A percentile compares a stretch with the other conserved stretches of the same genome.
Conservation (phyloP, 1,140 invertebrate species). For the Temnothorax longispinosus region DNA sequence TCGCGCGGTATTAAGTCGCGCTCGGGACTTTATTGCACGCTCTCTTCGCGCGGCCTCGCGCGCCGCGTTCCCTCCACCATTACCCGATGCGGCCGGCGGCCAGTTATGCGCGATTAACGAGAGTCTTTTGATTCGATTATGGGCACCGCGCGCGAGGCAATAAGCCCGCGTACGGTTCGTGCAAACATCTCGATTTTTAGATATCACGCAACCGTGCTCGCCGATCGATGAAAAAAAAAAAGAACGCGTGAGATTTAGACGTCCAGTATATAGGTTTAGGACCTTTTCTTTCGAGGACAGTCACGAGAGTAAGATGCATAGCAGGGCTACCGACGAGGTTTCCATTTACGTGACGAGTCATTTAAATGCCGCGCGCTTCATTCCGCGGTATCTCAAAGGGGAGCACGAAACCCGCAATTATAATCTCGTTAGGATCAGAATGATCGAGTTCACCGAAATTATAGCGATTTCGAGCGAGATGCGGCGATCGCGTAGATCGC, state of each 20-base stretch:
- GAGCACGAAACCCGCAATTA: background rate
- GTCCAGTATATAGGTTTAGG: background rate
- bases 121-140: conserved; percentile 57
- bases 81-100: conserved; percentile 31
- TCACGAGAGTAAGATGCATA: background rate
- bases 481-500: background rate
- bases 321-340: background rate
- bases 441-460: background rate
- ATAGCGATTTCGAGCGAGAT: background rate
- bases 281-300: background rate
- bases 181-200: conserved; percentile 17
- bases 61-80: conserved; percentile 41
- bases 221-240: background rate
- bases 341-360: background rate
- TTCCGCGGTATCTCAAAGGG: background rate
- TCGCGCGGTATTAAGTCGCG: conserved; percentile 74
- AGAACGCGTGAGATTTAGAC: background rate
- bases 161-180: conserved; percentile 14
- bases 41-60: conserved; percentile 36
- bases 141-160: conserved; percentile 17
- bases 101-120: conserved; percentile 67
- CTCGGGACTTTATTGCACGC: conserved; percentile 66
- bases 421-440: conserved; percentile 1
- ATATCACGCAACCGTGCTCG: background rate
- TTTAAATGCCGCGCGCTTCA: background rate